Conservation (phyloP, 2,888 invertebrate species). For the Plutella xylostella region DNA sequence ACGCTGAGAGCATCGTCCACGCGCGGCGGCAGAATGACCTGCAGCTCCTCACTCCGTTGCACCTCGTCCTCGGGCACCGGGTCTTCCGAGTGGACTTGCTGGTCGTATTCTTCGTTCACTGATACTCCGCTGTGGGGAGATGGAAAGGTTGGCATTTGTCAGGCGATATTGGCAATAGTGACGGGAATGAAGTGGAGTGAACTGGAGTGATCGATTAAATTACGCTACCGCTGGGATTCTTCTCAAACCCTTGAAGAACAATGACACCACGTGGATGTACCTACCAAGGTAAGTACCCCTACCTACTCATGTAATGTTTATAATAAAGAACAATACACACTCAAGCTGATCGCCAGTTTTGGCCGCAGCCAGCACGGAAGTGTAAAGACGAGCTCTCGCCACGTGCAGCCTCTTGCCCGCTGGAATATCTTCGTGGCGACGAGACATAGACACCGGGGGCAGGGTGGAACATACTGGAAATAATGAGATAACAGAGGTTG, state of each 20-base stretch:
- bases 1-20: conserved; percentile 37
- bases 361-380: conserved; percentile 53
- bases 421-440: conserved; percentile 45
- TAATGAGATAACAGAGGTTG: too few species aligned
- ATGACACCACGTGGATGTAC: too few species aligned
- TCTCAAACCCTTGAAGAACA: too few species aligned
- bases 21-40: conserved; percentile 54
- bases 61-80: conserved; percentile 46
- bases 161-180: too few species aligned
- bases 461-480: too few species aligned
- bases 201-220: too few species aligned
- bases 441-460: too few species aligned
- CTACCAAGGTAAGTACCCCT: neutral
- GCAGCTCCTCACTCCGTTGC: conserved; percentile 47
- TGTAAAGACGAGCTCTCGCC: conserved; percentile 49
- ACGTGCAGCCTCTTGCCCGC: conserved; percentile 56
- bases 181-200: too few species aligned
- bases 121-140: conserved; percentile 21
- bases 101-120: conserved; percentile 38
- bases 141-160: neutral
- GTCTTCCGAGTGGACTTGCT: conserved; percentile 31
- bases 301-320: neutral
- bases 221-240: too few species aligned
- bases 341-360: conserved; percentile 48
- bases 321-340: conserved; percentile 25